Base-by-base conservation (phyloP, 2,888 invertebrate genomes). In the Lobophora halterata region DNA sequence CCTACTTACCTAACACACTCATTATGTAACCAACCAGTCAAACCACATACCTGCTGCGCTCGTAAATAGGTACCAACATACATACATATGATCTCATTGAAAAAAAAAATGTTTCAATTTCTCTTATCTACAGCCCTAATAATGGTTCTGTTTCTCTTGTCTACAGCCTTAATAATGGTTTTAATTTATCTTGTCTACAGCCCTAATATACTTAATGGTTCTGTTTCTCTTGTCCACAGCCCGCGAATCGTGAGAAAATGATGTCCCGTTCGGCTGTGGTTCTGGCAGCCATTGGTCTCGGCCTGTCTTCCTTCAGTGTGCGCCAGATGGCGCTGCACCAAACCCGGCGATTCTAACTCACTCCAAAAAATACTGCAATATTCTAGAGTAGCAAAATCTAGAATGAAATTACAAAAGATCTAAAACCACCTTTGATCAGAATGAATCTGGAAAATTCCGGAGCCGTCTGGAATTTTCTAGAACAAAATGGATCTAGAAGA, bases 231-330 rank as follows among this genome's bases (percentile, higher is more conserved):
- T 72, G 49, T 62, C 59, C 65, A 19, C 86, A 88, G 88, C 85
- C 86, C 29, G 86, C 81, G 75, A 71, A 65, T 61, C 75, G 89
- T 61, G 90, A 90, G 68, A 89, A 89, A 55, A 79, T 83, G 76
- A 82, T 90, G 73, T 86, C 88, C 33, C 78, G 89, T 50, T 90
- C 91, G 1, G 91, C 91, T 8, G 61, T 90, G 25, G 71, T 89
- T 35, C 72, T 91, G 41, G 91, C 91, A 3, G 83, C 89, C 3
- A 67, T 90, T 35, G 91, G 91, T 27, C 82, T 91, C 10, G 90
- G 89, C 9, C 69, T 91, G 1, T 91, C 91, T 43, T 89, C 90
- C 23, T 91, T 90, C 74, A 90, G 91, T 75, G 83, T 91, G 31
- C 90, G 90, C 58, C 91, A 91, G 58, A 88, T 91, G 88, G 73